Base-by-base conservation (phyloP, 2,113 vertebrate genomes). In the Agelaius tricolor region DNA sequence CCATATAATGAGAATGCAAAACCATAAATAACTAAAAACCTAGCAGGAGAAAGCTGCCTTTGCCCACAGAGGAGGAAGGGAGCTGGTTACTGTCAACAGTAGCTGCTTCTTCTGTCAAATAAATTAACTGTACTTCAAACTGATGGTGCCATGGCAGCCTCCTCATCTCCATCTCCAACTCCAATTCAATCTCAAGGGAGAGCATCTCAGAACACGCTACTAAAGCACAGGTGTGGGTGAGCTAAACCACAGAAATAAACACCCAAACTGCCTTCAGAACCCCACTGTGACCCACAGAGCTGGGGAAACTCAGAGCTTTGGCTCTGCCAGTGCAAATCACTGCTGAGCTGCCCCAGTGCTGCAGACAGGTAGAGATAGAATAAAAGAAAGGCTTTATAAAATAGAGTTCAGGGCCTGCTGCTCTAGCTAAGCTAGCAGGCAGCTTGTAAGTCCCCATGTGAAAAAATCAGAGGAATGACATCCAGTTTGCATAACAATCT, bases 101-200 rank as follows among this genome's bases (percentile, higher is more conserved):
- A 55, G 83, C 57, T 79, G 68, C 62, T 83, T 27, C 73, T 93
- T 54, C 75, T 86, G 93, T 78, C 90, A 95, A 43, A 69, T 76
- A 69, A 95, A 94, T 94, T 52, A 94, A 81, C 55, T 68, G 77
- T 46, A 19, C 51, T 93, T 91, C 89, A 61, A n/a, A 83, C 33
- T 58, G 81, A 76, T 3, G 15, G 62, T 65, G 96, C 61, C 0
- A 1, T 87, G 92, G 71, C 92, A 96, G 87, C 55, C 67, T 82
- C 75, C 84, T 82, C 77, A 7, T 75, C 86, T 46, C 90, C 87
- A 76, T 30, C 93, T 69, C 89, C 93, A 77, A 0, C 46, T 88
- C 78, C 90, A 85, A 24, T 55, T 81, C 1, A 2, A 9, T 19
- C 94, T 51, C 90, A 7, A 5, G 66, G 77, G 94, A 90, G 41